phyloP scores from a whole-genome alignment of 2,113 vertebrate species.

The Syngnathus floridae region DNA sequence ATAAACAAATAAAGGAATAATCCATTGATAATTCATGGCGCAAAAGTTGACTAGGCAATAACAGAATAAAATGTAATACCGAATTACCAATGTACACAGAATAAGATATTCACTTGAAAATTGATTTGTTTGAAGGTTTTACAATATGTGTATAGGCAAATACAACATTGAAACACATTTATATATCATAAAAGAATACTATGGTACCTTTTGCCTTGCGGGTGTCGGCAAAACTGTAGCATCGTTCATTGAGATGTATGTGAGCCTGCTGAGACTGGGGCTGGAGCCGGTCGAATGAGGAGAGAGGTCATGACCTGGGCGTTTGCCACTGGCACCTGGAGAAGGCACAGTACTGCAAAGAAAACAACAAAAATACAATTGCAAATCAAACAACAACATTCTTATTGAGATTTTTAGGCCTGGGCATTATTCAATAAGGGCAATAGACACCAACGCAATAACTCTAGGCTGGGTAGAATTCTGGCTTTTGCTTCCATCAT shows the following conservation, averaged over 20 bases:
- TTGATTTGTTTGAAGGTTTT: no score
- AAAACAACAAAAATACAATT: neutral
- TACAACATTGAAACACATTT: no score
- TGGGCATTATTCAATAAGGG: neutral
- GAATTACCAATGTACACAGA: no score
- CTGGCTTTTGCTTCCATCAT: neutral
- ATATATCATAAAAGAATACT: neutral
- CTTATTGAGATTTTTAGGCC: neutral
- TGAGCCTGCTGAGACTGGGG: conserved; percentile 80
- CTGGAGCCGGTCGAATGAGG: conserved; percentile 68
- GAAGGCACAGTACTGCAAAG: conserved; percentile 47
- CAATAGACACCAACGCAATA: neutral
- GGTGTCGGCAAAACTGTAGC: conserved; percentile 50
- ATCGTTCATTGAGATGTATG: conserved; percentile 80
- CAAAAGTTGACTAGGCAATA: no score
- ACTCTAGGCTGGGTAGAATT: neutral
- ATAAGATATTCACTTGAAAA: no score
- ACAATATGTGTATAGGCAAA: no score
- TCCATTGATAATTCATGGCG: no score
- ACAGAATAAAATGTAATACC: no score
- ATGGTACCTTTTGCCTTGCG: conserved; percentile 65
- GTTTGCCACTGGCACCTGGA: conserved; percentile 35
- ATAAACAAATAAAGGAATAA: no score
- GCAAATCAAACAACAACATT: neutral
- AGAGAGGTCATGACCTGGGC: conserved; percentile 47